These are phyloP conservation scores for Chrysolophus pictus DNA, from an alignment of 2,797 vertebrate species.

Conservation along the genomic window DNA sequence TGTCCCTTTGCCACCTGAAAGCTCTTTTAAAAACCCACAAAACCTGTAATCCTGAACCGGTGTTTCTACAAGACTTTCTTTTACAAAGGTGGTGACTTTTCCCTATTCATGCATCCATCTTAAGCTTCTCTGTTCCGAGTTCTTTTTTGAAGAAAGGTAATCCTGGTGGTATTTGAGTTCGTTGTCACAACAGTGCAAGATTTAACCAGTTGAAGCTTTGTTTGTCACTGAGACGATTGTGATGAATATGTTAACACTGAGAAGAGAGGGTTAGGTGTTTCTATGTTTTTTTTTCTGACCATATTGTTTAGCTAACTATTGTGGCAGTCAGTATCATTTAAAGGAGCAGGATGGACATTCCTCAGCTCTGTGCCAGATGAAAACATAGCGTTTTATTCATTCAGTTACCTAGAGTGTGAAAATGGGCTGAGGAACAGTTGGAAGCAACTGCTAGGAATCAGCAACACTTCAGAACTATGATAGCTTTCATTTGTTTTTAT, in stretches of 20 bases:
- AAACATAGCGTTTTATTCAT: neutral
- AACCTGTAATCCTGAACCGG: neutral
- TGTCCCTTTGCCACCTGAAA: neutral
- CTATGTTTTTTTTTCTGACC: neutral
- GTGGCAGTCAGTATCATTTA: neutral
- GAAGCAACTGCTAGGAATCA: neutral
- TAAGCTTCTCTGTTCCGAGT: neutral
- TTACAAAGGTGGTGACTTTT: neutral
- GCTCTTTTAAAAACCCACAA: neutral
- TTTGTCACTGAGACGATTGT: neutral
- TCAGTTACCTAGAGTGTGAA: neutral
- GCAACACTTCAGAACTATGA: neutral
- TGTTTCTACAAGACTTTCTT: neutral
- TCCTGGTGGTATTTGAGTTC: constrained; percentile 12
- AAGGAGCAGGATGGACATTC: neutral
- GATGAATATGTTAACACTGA: neutral
- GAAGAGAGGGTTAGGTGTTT: neutral
- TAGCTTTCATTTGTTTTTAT: neutral
- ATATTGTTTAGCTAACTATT: neutral
- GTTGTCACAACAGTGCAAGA: neutral
- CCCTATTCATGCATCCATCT: fast-evolving
- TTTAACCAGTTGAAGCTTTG: neutral
- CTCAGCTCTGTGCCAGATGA: neutral
- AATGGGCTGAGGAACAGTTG: neutral
- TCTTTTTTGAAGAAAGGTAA: constrained; percentile 11